phyloP scores from a whole-genome alignment of 2,888 invertebrate species.

The Xanthia togata region DNA sequence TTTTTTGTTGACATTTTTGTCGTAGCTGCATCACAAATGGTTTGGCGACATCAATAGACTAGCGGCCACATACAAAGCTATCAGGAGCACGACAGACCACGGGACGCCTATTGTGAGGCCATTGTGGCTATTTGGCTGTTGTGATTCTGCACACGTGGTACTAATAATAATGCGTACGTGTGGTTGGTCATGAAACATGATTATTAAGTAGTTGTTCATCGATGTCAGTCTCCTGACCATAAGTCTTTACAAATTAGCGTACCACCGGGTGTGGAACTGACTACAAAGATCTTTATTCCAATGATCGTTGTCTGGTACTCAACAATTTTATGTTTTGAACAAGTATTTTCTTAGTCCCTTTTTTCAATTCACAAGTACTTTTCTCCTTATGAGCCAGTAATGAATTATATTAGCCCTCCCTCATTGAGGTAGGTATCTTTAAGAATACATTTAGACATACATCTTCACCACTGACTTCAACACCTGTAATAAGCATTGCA shows the following conservation, averaged over 20 bases:
- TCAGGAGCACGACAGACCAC: conserved; percentile 66
- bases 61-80: conserved; percentile 71
- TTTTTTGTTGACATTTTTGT: too few species aligned
- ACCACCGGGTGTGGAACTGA: not conserved
- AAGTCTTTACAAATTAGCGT: conserved; percentile 24
- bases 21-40: conserved; percentile 54
- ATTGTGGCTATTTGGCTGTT: conserved; percentile 66
- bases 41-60: conserved; percentile 64
- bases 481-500: conserved; percentile 5
- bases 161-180: conserved; percentile 54
- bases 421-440: not conserved
- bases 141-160: conserved; percentile 59
- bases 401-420: not conserved
- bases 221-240: conserved; percentile 7
- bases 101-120: conserved; percentile 66
- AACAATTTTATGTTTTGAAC: not conserved
- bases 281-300: conserved; percentile 11
- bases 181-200: conserved; percentile 34
- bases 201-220: conserved; percentile 18
- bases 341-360: too few species aligned
- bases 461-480: not conserved
- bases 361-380: not conserved
- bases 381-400: not conserved
- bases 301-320: not conserved
- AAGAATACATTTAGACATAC: not conserved